These are phyloP conservation scores for Platalea minor DNA, from an alignment of 2,797 vertebrate species.

Conservation along the genomic window DNA sequence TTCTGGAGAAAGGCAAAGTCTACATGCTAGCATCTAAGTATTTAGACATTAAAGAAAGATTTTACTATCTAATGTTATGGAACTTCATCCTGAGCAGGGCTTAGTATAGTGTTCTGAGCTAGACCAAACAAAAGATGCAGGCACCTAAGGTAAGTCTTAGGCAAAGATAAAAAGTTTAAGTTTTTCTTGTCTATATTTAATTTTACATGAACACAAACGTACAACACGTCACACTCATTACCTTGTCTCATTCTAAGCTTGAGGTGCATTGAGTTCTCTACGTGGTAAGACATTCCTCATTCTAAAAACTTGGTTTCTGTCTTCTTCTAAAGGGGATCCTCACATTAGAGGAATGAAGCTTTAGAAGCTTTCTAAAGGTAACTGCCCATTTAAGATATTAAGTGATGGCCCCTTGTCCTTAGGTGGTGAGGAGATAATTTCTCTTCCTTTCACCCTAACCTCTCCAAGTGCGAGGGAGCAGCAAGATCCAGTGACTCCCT, in stretches of 20 bases:
- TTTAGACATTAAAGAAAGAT: background rate
- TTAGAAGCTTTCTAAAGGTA: background rate
- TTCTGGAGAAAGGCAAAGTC: background rate
- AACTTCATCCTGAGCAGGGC: background rate
- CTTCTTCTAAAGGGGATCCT: background rate
- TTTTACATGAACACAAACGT: background rate
- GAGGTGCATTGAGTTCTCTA: rapidly evolving
- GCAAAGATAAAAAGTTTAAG: background rate
- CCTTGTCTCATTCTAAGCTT: background rate
- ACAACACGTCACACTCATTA: background rate
- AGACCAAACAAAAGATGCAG: background rate
- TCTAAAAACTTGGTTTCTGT: background rate
- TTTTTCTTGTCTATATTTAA: background rate
- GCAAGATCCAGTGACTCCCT: background rate
- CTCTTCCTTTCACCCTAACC: background rate
- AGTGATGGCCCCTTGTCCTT: background rate
- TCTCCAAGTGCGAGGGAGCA: background rate
- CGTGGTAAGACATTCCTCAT: background rate
- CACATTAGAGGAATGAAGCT: background rate
- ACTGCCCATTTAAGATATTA: background rate
- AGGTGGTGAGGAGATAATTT: background rate
- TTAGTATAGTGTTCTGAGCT: background rate
- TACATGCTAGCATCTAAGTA: background rate
- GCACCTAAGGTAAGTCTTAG: background rate
- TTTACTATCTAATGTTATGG: background rate